A percentile compares a stretch with the other conserved stretches of the same genome.
These are phyloP conservation scores for Tetragnatha montana DNA, from an alignment of 2,888 invertebrate genomes.

Conservation along the genomic window DNA sequence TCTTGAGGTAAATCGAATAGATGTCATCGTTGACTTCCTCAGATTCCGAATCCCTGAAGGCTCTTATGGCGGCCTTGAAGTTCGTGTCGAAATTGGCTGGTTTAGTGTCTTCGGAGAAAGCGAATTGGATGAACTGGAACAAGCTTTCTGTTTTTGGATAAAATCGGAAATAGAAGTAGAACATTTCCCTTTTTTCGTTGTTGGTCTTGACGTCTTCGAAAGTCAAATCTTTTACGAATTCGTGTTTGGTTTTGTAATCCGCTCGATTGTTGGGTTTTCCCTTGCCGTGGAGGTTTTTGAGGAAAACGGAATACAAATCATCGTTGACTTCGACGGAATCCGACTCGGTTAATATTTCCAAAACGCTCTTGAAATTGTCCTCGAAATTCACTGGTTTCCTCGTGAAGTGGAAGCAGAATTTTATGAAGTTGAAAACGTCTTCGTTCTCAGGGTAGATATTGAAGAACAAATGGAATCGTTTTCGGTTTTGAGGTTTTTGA, in stretches of 20 bases:
- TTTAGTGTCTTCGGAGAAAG: neutral
- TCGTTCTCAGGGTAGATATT: neutral
- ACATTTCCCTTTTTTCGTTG: neutral
- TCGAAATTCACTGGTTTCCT: conserved; percentile 10
- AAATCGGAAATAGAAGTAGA: conserved; percentile 21
- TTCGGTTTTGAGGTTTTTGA: conserved; percentile 5
- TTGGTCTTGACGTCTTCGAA: neutral
- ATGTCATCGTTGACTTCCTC: neutral
- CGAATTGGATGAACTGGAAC: conserved; percentile 10
- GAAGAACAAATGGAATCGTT: conserved; percentile 2
- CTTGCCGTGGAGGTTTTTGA: conserved; percentile 2
- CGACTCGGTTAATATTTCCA: neutral
- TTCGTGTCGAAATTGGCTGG: conserved; percentile 19
- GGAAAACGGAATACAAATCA: neutral
- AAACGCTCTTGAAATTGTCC: neutral
- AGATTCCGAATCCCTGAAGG: neutral
- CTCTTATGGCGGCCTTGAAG: conserved; percentile 4
- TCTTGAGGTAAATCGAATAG: neutral
- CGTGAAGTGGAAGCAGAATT: conserved; percentile 11
- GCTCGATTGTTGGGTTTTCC: neutral
- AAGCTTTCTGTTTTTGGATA: neutral
- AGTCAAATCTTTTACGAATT: neutral
- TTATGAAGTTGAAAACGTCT: conserved; percentile 6
- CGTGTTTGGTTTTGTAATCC: neutral
- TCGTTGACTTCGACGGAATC: neutral